A percentile compares a stretch with the other conserved stretches of the same genome.
phyloP scores from a whole-genome alignment of 2,888 invertebrate genomes.

The Luffia ferchaultella region DNA sequence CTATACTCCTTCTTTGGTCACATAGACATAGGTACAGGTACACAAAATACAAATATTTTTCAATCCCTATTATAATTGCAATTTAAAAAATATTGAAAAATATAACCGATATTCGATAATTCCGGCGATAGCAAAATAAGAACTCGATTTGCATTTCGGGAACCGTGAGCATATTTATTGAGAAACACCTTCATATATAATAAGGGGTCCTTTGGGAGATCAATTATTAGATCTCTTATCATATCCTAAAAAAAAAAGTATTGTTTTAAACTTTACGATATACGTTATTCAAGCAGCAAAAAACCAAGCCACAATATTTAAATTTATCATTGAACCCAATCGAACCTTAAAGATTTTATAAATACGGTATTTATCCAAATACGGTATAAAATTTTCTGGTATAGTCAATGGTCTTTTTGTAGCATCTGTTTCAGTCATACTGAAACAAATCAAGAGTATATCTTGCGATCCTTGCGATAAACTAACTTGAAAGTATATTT shows the following conservation, averaged over 20 bases:
- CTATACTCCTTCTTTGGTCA: no score
- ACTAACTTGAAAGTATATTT: no score
- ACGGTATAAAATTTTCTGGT: conserved; percentile 64
- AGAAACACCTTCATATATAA: conserved; percentile 69
- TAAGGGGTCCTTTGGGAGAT: conserved; percentile 69
- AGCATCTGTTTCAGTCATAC: conserved; percentile 52
- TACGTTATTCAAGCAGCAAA: no score
- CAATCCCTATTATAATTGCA: no score
- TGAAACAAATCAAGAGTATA: no score
- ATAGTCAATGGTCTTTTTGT: conserved; percentile 41
- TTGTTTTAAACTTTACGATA: neutral
- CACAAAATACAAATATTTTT: no score
- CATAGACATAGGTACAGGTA: no score
- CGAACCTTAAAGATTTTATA: conserved; percentile 70
- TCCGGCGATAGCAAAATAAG: conserved; percentile 62
- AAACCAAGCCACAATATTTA: no score
- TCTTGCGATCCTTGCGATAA: no score
- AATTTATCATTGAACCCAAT: neutral
- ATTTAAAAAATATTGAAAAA: no score
- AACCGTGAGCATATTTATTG: conserved; percentile 43
- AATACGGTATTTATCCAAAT: conserved; percentile 71
- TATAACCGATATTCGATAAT: no score
- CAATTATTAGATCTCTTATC: conserved; percentile 63
- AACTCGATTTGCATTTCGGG: conserved; percentile 60
- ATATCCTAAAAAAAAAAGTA: conserved; percentile 55